These are phyloP conservation scores for Drosophila setosimentum DNA, from an alignment of 2,888 invertebrate genomes.

Conservation along the genomic window DNA sequence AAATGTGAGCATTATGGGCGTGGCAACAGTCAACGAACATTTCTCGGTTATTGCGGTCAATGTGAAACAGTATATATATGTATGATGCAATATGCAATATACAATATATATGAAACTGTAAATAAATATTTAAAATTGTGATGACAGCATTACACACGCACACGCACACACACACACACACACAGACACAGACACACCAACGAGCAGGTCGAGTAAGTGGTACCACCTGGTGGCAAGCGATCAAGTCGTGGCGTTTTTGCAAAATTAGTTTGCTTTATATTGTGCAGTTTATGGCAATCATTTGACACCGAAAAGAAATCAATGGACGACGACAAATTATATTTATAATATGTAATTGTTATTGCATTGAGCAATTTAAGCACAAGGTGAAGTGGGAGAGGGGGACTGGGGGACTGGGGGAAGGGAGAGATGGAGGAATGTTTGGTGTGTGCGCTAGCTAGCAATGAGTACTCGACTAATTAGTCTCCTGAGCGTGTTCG, in stretches of 20 bases:
- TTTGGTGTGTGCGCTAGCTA: constrained; percentile 29
- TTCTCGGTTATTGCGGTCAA: constrained; percentile 75
- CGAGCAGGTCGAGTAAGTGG: background rate
- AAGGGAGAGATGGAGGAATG: background rate
- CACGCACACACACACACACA: constrained; percentile 46
- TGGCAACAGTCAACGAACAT: constrained; percentile 57
- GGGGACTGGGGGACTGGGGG: background rate
- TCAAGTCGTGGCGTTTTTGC: background rate
- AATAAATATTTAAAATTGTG: constrained; percentile 73
- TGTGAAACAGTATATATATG: constrained; percentile 74
- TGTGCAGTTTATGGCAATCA: constrained; percentile 57
- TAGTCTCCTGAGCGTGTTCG: constrained; percentile 79
- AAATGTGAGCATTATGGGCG: background rate
- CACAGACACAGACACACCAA: constrained; percentile 37
- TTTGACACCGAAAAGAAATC: constrained; percentile 46
- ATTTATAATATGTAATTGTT: constrained; percentile 69
- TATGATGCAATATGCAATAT: too few relatives aligned
- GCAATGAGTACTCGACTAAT: constrained; percentile 64
- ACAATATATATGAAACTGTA: constrained; percentile 69
- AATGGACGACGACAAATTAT: constrained; percentile 72
- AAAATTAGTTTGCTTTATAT: constrained; percentile 45
- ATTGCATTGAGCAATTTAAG: constrained; percentile 19
- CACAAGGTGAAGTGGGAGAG: background rate
- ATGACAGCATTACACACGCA: constrained; percentile 16
- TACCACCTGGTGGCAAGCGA: constrained; percentile 29